These are phyloP conservation scores for Orthosia gracilis DNA, from an alignment of 2,888 invertebrate genomes.

Conservation along the genomic window DNA sequence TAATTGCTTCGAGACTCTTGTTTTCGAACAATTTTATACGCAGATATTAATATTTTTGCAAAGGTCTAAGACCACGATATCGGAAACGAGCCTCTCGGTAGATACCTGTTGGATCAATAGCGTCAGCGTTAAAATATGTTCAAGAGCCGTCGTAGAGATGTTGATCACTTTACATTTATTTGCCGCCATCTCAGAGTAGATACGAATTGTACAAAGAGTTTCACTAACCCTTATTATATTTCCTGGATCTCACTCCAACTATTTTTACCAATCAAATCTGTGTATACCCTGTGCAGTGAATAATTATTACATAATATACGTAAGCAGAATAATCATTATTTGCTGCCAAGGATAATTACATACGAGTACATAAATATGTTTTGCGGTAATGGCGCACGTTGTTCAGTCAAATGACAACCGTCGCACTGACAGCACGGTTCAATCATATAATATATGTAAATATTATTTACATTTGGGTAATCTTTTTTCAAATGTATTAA, in stretches of 20 bases:
- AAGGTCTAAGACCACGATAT: too few relatives aligned
- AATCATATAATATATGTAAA: too few relatives aligned
- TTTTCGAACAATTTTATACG: too few relatives aligned
- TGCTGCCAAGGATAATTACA: conserved; percentile 16
- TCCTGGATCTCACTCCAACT: background rate
- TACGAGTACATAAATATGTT: conserved; percentile 3
- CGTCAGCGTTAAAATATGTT: too few relatives aligned
- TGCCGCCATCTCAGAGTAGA: background rate
- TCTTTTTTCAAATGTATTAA: background rate
- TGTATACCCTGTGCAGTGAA: background rate
- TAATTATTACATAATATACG: background rate
- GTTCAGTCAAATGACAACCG: conserved; percentile 19
- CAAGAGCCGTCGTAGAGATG: too few relatives aligned
- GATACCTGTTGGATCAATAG: too few relatives aligned
- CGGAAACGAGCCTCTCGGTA: too few relatives aligned
- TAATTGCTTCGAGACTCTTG: too few relatives aligned
- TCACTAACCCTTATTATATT: background rate
- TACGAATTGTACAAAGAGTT: background rate
- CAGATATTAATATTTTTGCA: too few relatives aligned
- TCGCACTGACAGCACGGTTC: conserved; percentile 6
- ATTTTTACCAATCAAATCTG: background rate
- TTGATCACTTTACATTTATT: too few relatives aligned
- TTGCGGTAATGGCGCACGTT: background rate
- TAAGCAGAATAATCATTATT: background rate
- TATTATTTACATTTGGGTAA: background rate